Percentiles rank a stretch among this genome's conserved stretches.
Conservation (phyloP, 2,888 invertebrate species). For the Seira musarum region DNA sequence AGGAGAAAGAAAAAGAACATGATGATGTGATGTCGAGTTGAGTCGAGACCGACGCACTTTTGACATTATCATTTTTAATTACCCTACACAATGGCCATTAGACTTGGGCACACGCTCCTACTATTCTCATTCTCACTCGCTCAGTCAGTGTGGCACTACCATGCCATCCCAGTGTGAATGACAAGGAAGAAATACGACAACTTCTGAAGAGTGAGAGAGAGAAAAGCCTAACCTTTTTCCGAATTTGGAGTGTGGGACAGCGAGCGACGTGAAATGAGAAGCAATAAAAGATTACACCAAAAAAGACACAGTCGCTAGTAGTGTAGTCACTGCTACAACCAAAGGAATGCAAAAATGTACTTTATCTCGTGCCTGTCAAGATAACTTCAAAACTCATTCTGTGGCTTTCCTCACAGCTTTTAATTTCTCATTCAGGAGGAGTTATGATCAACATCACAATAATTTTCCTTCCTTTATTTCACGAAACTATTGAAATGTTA, state of each 20-base stretch:
- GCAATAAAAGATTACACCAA: too few species aligned
- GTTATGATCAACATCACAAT: background rate
- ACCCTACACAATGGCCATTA: slow-evolving; percentile 56
- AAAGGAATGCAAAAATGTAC: too few species aligned
- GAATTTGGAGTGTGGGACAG: slow-evolving; percentile 38
- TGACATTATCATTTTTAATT: slow-evolving; percentile 65
- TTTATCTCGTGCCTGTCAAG: slow-evolving; percentile 47
- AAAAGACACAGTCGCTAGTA: too few species aligned
- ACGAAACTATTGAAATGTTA: slow-evolving; percentile 40
- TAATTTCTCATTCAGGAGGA: slow-evolving; percentile 51
- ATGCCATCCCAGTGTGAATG: too few species aligned
- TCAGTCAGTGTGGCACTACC: too few species aligned
- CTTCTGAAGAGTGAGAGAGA: slow-evolving; percentile 23
- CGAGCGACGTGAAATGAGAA: too few species aligned
- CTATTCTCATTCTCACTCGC: too few species aligned
- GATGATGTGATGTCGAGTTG: too few species aligned
- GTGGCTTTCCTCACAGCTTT: slow-evolving; percentile 48
- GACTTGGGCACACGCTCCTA: slow-evolving; percentile 51
- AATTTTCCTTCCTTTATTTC: too few species aligned
- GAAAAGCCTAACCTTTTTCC: slow-evolving; percentile 48
- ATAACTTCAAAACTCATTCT: slow-evolving; percentile 40
- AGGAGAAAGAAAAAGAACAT: too few species aligned
- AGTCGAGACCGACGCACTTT: slow-evolving; percentile 43
- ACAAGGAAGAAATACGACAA: slow-evolving; percentile 42
- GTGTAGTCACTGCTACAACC: too few species aligned